A percentile compares a stretch with the other conserved stretches of the same genome.
Evolutionary conservation across 2,888 invertebrate genomes (phyloP).

Genomic region (Agriopis leucophaearia): DNA sequence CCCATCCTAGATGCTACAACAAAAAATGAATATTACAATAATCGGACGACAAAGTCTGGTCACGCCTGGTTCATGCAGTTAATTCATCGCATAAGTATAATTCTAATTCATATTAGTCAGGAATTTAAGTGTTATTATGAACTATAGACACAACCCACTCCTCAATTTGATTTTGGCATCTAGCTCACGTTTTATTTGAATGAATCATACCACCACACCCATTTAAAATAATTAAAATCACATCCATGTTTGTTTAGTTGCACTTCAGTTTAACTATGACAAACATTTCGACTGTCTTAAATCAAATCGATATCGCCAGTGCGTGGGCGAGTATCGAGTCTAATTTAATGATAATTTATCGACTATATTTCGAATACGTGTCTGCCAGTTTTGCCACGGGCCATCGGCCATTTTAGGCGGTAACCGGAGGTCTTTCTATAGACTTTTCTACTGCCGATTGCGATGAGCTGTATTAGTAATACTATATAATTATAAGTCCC

Average conservation of each 20-base stretch:
- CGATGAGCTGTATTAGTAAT: too few species aligned
- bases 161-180: not conserved
- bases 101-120: too few species aligned
- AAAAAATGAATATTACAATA: not conserved
- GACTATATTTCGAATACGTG: conserved; percentile 67
- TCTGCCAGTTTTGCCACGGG: conserved; percentile 50
- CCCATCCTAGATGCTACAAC: not conserved
- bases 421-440: conserved; percentile 60
- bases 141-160: not conserved
- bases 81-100: not conserved
- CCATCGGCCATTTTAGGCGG: conserved; percentile 69
- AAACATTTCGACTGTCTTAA: conserved; percentile 62
- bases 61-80: not conserved
- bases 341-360: conserved; percentile 80
- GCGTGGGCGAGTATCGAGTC: conserved; percentile 75
- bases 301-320: conserved; percentile 68
- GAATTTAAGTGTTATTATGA: not conserved
- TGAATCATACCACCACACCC: conserved; percentile 13
- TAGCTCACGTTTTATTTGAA: not conserved
- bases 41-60: not conserved
- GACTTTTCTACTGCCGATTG: conserved; percentile 4
- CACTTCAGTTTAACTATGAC: conserved; percentile 40
- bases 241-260: conserved; percentile 44
- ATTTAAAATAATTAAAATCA: conserved; percentile 35
- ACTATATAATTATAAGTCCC: too few species aligned